Conservation (phyloP, 2,888 invertebrate species). For the Chaetogeoica ovagalla region DNA sequence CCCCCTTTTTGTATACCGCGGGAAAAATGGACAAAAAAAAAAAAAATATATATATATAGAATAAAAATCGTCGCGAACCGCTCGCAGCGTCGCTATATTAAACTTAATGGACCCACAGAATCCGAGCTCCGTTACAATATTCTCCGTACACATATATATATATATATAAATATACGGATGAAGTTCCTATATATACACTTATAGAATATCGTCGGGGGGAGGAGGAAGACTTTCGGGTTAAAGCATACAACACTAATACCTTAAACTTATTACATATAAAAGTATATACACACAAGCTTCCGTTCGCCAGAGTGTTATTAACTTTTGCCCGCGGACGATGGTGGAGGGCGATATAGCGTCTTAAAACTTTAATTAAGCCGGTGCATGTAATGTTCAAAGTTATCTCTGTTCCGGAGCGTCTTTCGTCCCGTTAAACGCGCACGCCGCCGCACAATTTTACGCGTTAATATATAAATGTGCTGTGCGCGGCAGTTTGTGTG, state of each 20-base stretch:
- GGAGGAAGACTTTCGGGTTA: conserved; percentile 11
- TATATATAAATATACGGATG: no score
- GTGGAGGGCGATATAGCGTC: conserved; percentile 16
- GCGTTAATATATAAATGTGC: no score
- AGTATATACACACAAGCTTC: not conserved
- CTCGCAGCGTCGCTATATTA: not conserved
- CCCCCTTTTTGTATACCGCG: not conserved
- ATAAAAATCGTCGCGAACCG: not conserved
- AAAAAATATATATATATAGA: not conserved
- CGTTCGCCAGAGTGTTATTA: conserved; percentile 21
- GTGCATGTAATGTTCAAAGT: conserved; percentile 48
- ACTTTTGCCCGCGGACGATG: not conserved
- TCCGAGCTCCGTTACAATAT: no score
- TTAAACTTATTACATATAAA: not conserved
- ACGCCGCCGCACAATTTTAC: not conserved
- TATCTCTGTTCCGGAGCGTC: not conserved
- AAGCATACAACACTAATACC: not conserved
- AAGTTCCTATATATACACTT: not conserved
- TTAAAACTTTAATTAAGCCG: conserved; percentile 52
- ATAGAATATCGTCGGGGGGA: not conserved
- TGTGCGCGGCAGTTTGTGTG: no score
- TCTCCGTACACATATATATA: no score
- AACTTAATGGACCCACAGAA: conserved; percentile 26
- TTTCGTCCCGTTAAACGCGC: not conserved
- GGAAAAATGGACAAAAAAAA: not conserved